Conservation (phyloP, 2,113 vertebrate species). For the Serinus canaria region DNA sequence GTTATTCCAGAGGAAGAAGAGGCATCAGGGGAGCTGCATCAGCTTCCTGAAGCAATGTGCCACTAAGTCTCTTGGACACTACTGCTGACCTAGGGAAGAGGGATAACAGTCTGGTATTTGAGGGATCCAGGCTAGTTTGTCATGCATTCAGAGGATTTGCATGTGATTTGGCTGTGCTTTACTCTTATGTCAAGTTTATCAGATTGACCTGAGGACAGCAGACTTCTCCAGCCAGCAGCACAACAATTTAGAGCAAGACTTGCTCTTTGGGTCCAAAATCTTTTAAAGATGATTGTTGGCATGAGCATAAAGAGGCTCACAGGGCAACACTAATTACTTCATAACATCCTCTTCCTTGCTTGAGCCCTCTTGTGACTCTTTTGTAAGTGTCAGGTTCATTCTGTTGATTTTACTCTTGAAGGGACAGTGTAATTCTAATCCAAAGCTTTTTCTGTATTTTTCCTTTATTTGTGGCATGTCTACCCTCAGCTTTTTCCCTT, state of each 20-base stretch:
- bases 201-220: neutral
- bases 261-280: neutral
- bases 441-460: neutral
- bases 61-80: neutral
- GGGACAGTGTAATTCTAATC: neutral
- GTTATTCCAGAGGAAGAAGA: neutral
- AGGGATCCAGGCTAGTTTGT: neutral
- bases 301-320: neutral
- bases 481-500: neutral
- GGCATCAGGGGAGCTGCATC: neutral
- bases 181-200: neutral
- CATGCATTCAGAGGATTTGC: neutral
- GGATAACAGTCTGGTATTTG: neutral
- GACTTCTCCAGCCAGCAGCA: neutral
- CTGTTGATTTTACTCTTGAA: neutral
- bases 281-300: neutral
- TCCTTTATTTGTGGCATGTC: rapidly evolving
- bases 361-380: neutral
- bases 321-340: neutral
- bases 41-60: neutral
- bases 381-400: neutral
- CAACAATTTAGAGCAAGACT: neutral
- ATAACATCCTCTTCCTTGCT: neutral
- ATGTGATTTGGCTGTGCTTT: neutral
- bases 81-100: neutral